These are phyloP conservation scores for Tupiocoris notatus DNA, from an alignment of 2,888 invertebrate species.

Conservation along the genomic window DNA sequence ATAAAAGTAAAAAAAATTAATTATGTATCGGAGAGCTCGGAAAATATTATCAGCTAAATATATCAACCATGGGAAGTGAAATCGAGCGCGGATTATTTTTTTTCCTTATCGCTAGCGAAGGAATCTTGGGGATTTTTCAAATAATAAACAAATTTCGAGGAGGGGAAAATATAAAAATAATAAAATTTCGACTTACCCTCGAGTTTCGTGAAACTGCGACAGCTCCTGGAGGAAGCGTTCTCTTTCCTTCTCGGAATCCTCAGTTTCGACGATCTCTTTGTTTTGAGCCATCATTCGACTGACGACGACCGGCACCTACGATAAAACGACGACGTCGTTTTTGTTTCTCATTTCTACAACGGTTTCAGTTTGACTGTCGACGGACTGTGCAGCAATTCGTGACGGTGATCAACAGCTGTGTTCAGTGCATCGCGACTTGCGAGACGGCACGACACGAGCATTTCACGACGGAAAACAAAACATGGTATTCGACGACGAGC, in stretches of 20 bases:
- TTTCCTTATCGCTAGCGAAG: no score
- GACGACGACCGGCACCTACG: neutral
- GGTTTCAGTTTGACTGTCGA: neutral
- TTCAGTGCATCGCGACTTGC: slow-evolving; percentile 17
- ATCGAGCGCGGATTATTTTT: no score
- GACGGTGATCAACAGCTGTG: slow-evolving; percentile 16
- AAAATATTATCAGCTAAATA: no score
- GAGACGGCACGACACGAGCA: slow-evolving; percentile 9
- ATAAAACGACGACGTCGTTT: neutral
- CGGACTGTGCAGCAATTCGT: slow-evolving; percentile 3
- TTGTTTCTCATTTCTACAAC: neutral
- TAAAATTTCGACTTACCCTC: slow-evolving; percentile 70
- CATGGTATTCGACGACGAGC: neutral
- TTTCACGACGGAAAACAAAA: slow-evolving; percentile 8
- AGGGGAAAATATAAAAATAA: no score
- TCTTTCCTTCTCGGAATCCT: slow-evolving; percentile 68
- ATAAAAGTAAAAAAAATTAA: no score
- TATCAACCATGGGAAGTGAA: no score
- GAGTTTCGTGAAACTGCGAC: slow-evolving; percentile 84
- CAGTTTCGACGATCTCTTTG: neutral
- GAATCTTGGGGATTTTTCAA: no score
- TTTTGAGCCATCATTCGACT: slow-evolving; percentile 9
- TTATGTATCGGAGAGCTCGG: no score
- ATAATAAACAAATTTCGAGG: no score
- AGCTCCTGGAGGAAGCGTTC: slow-evolving; percentile 80